These are phyloP conservation scores for Spinus olivaceus DNA, from an alignment of 2,797 vertebrate species.

Conservation along the genomic window DNA sequence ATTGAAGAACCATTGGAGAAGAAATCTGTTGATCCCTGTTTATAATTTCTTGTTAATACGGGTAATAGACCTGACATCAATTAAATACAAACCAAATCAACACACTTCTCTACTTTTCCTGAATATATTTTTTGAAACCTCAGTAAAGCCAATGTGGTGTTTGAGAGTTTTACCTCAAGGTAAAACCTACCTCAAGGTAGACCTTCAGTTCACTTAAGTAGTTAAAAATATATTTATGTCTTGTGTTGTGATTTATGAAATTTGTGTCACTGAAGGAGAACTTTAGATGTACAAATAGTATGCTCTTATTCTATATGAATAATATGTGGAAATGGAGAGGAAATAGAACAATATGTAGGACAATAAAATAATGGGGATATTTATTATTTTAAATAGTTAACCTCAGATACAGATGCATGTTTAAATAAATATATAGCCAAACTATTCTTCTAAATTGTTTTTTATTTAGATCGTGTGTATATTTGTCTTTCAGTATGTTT, in stretches of 20 bases:
- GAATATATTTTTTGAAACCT: not conserved
- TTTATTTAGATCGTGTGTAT: not conserved
- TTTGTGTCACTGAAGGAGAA: not conserved
- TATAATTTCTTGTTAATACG: not conserved
- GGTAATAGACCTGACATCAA: not conserved
- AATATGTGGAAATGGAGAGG: not conserved
- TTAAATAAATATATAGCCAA: not conserved
- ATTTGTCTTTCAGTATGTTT: not conserved
- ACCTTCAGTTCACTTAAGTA: not conserved
- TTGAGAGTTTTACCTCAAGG: not conserved
- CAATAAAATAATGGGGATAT: not conserved
- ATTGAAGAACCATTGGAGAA: not conserved
- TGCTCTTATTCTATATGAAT: not conserved
- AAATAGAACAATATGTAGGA: not conserved
- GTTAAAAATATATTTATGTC: not conserved
- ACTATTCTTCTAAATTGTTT: not conserved
- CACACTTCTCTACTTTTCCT: not conserved
- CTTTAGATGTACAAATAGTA: not conserved
- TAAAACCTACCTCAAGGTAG: not conserved
- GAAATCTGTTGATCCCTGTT: not conserved
- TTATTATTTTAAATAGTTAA: not conserved
- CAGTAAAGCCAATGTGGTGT: not conserved
- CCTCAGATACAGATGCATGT: not conserved
- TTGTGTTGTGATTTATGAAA: not conserved
- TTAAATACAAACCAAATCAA: not conserved